Base-by-base conservation (phyloP, 2,888 invertebrate species). In the Himalopsyche japonica region DNA sequence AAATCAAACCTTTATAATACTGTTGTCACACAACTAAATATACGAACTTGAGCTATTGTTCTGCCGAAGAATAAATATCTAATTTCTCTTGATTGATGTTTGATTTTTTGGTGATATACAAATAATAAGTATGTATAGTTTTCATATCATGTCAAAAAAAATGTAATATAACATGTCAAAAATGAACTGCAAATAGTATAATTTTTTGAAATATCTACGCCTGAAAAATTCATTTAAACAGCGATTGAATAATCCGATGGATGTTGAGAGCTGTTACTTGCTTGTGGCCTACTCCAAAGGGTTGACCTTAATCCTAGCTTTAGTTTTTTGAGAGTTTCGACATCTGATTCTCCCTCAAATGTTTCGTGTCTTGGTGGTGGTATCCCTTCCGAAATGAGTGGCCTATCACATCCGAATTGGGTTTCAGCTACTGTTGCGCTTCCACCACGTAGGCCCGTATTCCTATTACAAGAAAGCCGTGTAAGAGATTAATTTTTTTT, bases 211-310 rank as follows among this genome's bases (percentile, higher is more conserved):
- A 43, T 43, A 43, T 15, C 43, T 43, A 43, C 43, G 15, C 43
- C 15, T 43, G 43, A 43, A 20, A 20, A 70, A 34, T 76, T 24
- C n/a, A 37, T 89, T 93, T 94, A 95, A 90, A 95, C 95, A 87
- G 95, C 95, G 91, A 95, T 95, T 86, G 95, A 95, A 89, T 95
- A 95, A 90, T 95, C 95, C 88, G 95, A 94, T 88, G 94, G 94
- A 88, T 94, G 94, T 88, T 92, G 93, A 4, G 70, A 30, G 88
- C 93, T 92, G 88, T 92, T 92, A 87, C 89, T 91, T 87, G 48
- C 82, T 48, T 89, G 88, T 49, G 95, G 95, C 87, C 95, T 92
- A 47, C 95, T 94, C 95, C 95, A 95, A 34, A 95, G 91, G 84
- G 95, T 94, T 84, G 95, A 95, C 86, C 95, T 91, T 88, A 95